Conservation (phyloP, 1,140 invertebrate genomes). For the Melanaphis sacchari region DNA sequence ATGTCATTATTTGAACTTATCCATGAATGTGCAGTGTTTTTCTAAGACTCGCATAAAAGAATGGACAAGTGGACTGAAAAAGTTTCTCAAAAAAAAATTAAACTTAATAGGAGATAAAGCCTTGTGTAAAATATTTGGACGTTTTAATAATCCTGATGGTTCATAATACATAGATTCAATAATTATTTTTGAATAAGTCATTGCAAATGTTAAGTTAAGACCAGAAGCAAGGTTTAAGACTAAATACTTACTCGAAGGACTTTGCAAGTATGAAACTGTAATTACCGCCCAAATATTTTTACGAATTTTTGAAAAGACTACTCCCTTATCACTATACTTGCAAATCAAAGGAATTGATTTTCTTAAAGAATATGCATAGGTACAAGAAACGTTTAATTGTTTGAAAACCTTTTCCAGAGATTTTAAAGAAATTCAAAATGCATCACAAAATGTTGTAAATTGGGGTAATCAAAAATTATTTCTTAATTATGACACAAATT, state of each 20-base stretch:
- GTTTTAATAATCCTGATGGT: no score
- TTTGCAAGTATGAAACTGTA: constrained; percentile 51
- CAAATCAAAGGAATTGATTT: constrained; percentile 47
- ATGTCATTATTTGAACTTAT: no score
- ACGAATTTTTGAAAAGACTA: constrained; percentile 46
- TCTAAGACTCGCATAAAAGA: no score
- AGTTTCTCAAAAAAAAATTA: no score
- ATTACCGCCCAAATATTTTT: constrained; percentile 55
- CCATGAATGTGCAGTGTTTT: no score
- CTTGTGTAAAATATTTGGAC: no score
- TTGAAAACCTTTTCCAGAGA: constrained; percentile 7
- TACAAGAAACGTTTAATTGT: background rate
- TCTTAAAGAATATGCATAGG: constrained; percentile 50
- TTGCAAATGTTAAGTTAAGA: background rate
- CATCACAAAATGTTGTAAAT: background rate
- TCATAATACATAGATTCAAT: constrained; percentile 22
- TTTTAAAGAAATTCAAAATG: constrained; percentile 31
- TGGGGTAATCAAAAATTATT: constrained; percentile 21
- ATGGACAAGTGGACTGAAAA: no score
- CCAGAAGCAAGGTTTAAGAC: no score
- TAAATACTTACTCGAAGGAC: no score
- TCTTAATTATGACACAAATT: background rate
- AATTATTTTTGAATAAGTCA: background rate
- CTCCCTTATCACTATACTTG: constrained; percentile 52
- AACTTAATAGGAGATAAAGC: no score